Conservation (phyloP, 2,113 vertebrate genomes). For the Kryptolebias marmoratus region DNA sequence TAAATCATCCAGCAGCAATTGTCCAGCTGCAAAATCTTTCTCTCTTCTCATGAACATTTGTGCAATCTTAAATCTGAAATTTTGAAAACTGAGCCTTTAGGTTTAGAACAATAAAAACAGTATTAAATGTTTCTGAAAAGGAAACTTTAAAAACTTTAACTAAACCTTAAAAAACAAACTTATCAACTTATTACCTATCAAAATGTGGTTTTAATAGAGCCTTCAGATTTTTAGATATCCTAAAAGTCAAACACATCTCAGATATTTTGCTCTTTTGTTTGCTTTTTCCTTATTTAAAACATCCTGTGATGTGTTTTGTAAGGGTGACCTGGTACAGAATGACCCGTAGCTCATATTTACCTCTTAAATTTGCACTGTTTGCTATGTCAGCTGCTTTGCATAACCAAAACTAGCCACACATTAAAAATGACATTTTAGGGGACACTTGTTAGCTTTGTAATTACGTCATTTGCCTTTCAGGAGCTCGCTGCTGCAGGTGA, state of each 20-base stretch:
- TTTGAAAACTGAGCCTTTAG: too few species aligned
- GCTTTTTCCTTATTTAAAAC: background rate
- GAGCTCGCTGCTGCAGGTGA: constrained; percentile 78
- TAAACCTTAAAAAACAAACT: too few species aligned
- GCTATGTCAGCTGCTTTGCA: background rate
- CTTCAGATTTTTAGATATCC: background rate
- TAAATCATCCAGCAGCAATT: too few species aligned
- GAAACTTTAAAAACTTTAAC: too few species aligned
- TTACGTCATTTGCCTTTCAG: constrained; percentile 49
- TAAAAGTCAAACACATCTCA: background rate
- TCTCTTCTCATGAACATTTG: too few species aligned
- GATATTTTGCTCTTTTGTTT: background rate
- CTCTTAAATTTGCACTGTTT: background rate
- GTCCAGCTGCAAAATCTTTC: too few species aligned
- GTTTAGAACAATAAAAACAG: too few species aligned
- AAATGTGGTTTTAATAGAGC: background rate
- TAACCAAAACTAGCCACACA: constrained; percentile 2
- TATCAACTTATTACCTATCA: too few species aligned
- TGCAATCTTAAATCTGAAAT: too few species aligned
- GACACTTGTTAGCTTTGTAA: background rate
- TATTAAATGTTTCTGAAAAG: too few species aligned
- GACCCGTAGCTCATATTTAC: background rate
- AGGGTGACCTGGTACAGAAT: background rate
- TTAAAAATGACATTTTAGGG: background rate
- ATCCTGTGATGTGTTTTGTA: background rate